A percentile compares a stretch with the other conserved stretches of the same genome.
Conservation (phyloP, 2,888 invertebrate species). For the Elegia similella region DNA sequence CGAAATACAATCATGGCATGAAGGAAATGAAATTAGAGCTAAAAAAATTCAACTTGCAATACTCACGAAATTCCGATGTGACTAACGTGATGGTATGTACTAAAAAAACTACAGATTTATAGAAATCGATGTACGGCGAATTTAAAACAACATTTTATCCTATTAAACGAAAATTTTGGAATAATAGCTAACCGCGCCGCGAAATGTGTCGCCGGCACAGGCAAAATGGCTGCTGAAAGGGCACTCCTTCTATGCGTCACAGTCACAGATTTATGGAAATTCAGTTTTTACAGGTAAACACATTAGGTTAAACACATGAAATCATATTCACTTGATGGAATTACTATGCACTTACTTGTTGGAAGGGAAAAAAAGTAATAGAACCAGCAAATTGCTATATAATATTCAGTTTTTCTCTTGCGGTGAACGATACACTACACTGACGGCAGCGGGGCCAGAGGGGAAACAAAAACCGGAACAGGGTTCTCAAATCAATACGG, state of each 20-base stretch:
- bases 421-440: constrained; percentile 80
- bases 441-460: constrained; percentile 80
- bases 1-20: constrained; percentile 50
- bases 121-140: constrained; percentile 12
- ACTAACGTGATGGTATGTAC: constrained; percentile 25
- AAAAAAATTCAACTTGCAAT: constrained; percentile 51
- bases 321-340: constrained; percentile 51
- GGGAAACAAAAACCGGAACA: constrained; percentile 80
- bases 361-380: constrained; percentile 78
- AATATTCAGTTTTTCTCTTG: constrained; percentile 79
- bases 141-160: constrained; percentile 23
- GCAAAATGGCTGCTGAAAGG: constrained; percentile 82
- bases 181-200: constrained; percentile 63
- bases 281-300: constrained; percentile 46
- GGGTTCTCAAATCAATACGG: constrained; percentile 73
- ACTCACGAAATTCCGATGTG: constrained; percentile 35
- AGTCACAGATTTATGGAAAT: constrained; percentile 64
- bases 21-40: constrained; percentile 46
- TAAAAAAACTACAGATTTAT: constrained; percentile 26
- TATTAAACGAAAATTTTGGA: constrained; percentile 46
- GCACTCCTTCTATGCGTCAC: constrained; percentile 85
- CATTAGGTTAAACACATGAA: constrained; percentile 49
- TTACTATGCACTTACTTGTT: constrained; percentile 77
- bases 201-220: constrained; percentile 78
- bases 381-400: constrained; percentile 80